Evolutionary conservation across 2,797 vertebrate genomes (phyloP), one percentile per base, ranked within the genome.

Genomic region (Scarus forsteni): DNA sequence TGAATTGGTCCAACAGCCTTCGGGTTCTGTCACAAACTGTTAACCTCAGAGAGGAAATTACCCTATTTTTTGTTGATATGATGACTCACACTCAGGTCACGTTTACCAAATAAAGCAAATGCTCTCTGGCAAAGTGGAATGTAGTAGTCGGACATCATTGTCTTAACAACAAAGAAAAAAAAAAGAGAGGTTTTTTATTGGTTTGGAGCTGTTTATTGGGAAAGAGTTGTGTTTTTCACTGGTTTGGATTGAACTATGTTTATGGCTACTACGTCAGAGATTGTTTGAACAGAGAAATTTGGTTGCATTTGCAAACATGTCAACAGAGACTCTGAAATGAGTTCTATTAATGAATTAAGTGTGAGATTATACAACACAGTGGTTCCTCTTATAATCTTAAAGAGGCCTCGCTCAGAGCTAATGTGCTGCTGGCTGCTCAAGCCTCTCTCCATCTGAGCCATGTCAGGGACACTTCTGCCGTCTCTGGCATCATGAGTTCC

Each of bases 11-110:
- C 55, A 48, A 79, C 56, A 88, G 83, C 75, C 84, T 84, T 79
- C 81, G 80, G 86, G 60, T 77, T 82, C 84, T 88, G 89, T 90
- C 86, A 84, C 68, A 49, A 82, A 66, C 68, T 74, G 62, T 88
- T 77, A 76, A 81, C 35, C 60, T 84, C 81, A 82, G 44, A 46
- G 56, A 76, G 68, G 77, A 68, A 85, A 89, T 84, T 35, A 85
- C 60, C 52, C 35, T 56, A 42, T 66, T 84, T 45, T 79, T 63
- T 45, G 85, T 77, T 80, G 66, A 27, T 27, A 2, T 54, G 66
- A 70, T 76, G 63, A 70, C 65, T 72, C 75, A 77, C 67, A 83
- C 83, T 71, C 49, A 80, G 73, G 75, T 77, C 74, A 79, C 36
- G 66, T 79, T 75, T 60, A 27, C 27, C 62, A 73, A 84, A 70